phyloP scores from a whole-genome alignment of 2,797 vertebrate species.

The Manis pentadactyla region DNA sequence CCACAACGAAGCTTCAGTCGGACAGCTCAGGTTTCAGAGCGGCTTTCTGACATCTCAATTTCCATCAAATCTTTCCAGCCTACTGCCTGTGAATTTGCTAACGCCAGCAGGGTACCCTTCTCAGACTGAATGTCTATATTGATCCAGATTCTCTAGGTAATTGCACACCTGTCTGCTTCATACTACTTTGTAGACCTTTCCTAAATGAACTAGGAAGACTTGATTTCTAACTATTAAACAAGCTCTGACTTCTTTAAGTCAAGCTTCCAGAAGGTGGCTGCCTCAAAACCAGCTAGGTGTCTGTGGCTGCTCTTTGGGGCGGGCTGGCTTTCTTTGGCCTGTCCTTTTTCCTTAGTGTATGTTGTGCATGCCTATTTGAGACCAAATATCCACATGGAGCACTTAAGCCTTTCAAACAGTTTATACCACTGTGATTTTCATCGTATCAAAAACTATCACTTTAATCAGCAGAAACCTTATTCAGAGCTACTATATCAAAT shows the following conservation, averaged over 20 bases:
- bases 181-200: neutral
- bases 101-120: neutral
- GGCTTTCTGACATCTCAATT: neutral
- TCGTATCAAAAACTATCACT: neutral
- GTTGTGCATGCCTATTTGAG: neutral
- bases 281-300: neutral
- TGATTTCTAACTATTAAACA: neutral
- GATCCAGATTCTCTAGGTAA: neutral
- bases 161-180: neutral
- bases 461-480: slow-evolving; percentile 42
- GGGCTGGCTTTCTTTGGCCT: neutral
- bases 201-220: neutral
- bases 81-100: neutral
- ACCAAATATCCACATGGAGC: neutral
- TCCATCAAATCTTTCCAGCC: neutral
- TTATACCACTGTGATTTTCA: neutral
- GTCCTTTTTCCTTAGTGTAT: neutral
- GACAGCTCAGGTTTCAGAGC: neutral
- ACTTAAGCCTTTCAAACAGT: neutral
- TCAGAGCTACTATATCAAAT: neutral
- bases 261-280: neutral
- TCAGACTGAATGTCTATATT: neutral
- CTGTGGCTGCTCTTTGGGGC: neutral
- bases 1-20: neutral
- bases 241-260: neutral